Percentiles rank a stretch among this genome's conserved stretches.
These are phyloP conservation scores for Mobula hypostoma DNA, from an alignment of 2,113 vertebrate genomes.

Conservation along the genomic window DNA sequence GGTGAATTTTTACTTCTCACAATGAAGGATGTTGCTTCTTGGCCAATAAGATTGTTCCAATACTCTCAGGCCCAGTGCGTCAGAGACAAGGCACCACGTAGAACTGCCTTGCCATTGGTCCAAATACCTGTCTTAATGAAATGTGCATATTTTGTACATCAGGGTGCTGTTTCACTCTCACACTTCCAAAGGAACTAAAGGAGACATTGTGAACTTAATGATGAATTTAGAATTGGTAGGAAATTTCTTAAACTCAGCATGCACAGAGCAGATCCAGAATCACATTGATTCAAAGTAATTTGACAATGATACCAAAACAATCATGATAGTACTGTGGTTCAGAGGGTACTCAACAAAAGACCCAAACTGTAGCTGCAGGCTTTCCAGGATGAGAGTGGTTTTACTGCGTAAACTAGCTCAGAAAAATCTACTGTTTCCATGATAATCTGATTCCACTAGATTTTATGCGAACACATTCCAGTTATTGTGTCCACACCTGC, in stretches of 20 bases:
- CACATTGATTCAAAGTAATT: neutral
- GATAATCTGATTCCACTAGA: neutral
- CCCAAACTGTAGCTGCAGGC: too few species aligned
- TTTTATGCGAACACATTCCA: neutral
- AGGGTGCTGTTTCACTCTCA: neutral
- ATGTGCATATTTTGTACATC: too few species aligned
- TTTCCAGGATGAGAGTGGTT: neutral
- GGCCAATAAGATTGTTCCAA: neutral
- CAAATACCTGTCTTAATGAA: neutral
- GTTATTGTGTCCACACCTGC: constrained; percentile 16
- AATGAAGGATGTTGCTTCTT: neutral
- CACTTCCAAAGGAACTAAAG: neutral
- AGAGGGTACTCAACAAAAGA: neutral
- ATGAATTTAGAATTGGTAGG: neutral
- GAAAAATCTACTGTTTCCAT: neutral
- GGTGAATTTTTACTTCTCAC: neutral
- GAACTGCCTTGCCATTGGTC: neutral
- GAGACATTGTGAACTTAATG: neutral
- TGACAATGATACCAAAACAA: neutral
- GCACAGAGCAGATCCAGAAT: neutral
- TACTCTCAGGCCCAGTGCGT: neutral
- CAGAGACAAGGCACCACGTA: neutral
- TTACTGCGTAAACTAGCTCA: neutral
- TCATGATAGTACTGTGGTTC: neutral
- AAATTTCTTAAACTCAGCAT: neutral